Base-by-base conservation (phyloP, 2,797 vertebrate genomes). In the Diglossa cyanea region DNA sequence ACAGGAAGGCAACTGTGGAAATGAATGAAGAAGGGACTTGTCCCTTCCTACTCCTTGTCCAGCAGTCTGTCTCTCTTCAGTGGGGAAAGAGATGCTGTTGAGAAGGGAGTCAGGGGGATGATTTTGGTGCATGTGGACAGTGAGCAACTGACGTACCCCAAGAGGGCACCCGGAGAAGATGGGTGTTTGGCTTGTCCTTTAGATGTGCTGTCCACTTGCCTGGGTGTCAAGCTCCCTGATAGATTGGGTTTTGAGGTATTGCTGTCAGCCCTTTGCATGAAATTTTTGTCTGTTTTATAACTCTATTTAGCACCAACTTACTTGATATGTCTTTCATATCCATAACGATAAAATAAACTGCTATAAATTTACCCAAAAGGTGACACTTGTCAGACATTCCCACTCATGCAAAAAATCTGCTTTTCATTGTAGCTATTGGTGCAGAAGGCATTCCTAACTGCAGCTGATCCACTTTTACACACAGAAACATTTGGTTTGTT, bases 81-180 rank as follows among this genome's bases (percentile, higher is more conserved):
- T 16, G 19, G 9, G 7, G 5, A 23, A 58, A 74, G 21, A 71
- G 5, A 21, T 63, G 16, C 0, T 1, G 17, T 3, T 40, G 20
- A 28, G 16, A 71, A 70, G 31, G 5, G 24, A 47, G 3, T 9
- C 1, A 0, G 17, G 10, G 2, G 2, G 8, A 73, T 1, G 9
- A 76, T 60, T 66, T 80, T 67, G 50, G 14, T 9, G 3, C 7
- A 6, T 11, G 3, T n/a, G 60, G 11, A n/a, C 1, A 11, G 7
- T 0, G 1, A 91, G 16, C 11, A 72, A n/a, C 20, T 77, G 53
- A 33, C 26, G 53, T 19, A 7, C 3, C 6, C 11, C 50, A 91
- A 16, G 11, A 1, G 1, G 37, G 16, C 0, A 1, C 15, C 26
- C 0, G 0, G 47, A 58, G 44, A 11, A 74, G 33, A 48, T 24